A percentile compares a stretch with the other conserved stretches of the same genome.
Conservation (phyloP, 30 jellyfish, hydroid and myxozoan genomes). For the Hydractinia echinata region DNA sequence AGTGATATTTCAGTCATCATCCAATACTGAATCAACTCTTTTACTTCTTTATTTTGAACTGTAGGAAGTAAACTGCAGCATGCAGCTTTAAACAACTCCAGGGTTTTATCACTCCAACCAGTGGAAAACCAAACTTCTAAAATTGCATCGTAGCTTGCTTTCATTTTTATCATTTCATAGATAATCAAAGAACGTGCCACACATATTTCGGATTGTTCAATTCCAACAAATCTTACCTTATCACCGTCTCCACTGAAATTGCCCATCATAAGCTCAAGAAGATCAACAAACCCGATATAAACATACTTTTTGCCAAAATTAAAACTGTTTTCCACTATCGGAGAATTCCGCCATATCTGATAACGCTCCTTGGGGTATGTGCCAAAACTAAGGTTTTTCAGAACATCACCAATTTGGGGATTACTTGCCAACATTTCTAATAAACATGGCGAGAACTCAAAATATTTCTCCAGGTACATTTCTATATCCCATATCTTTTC, state of each 20-base stretch:
- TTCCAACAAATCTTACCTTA: not conserved
- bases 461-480: not conserved
- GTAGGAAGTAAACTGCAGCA: not conserved
- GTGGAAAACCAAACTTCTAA: conserved; percentile 17
- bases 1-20: not conserved
- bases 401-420: conserved; percentile 2
- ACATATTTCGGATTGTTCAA: not conserved
- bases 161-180: conserved; percentile 2
- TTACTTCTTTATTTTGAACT: not conserved
- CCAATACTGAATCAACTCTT: conserved; percentile 9
- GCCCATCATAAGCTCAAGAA: not conserved
- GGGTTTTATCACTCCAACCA: conserved; percentile 9
- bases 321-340: not conserved
- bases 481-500: not conserved
- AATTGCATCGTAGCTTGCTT: not conserved
- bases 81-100: not conserved
- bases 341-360: not conserved
- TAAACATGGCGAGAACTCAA: not conserved
- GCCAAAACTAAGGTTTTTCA: not conserved
- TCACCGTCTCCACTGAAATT: not conserved
- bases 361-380: not conserved
- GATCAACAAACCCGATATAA: conserved; percentile 16
- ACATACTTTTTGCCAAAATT: not conserved
- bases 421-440: not conserved
- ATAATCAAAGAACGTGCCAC: not conserved